Conservation (phyloP, 2,797 vertebrate genomes). For the Garrulus glandarius region DNA sequence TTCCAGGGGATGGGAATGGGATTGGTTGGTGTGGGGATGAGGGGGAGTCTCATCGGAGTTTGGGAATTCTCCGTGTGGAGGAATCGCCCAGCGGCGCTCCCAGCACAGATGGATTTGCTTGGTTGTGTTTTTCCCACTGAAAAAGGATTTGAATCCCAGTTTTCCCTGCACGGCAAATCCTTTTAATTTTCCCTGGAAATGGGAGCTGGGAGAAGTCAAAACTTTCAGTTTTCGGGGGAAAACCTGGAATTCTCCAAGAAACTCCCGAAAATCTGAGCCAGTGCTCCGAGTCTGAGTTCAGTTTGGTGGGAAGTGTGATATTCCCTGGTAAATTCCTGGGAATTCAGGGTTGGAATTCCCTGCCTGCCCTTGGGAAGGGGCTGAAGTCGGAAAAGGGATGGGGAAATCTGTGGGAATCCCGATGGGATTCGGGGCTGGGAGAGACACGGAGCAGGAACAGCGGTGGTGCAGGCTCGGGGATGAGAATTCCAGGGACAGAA, state of each 20-base stretch:
- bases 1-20: not conserved
- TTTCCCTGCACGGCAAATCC: not conserved
- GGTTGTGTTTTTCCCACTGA: not conserved
- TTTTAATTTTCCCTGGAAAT: not conserved
- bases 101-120: not conserved
- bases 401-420: not conserved
- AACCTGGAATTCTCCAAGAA: not conserved
- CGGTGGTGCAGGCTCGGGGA: no score
- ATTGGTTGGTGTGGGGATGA: not conserved
- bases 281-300: not conserved
- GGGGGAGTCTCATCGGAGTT: accelerated
- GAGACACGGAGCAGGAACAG: not conserved
- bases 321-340: not conserved
- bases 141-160: not conserved
- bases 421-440: not conserved
- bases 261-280: not conserved
- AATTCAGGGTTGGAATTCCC: not conserved
- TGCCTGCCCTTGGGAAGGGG: not conserved
- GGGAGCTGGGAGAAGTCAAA: not conserved
- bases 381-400: not conserved
- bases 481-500: not conserved
- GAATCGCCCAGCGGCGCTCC: accelerated
- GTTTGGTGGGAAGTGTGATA: not conserved
- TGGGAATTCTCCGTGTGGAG: not conserved
- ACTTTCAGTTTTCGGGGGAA: not conserved